Percentiles rank a stretch among this genome's conserved stretches.
These are phyloP conservation scores for Larimichthys crocea DNA, from an alignment of 2,113 vertebrate genomes.

Conservation along the genomic window DNA sequence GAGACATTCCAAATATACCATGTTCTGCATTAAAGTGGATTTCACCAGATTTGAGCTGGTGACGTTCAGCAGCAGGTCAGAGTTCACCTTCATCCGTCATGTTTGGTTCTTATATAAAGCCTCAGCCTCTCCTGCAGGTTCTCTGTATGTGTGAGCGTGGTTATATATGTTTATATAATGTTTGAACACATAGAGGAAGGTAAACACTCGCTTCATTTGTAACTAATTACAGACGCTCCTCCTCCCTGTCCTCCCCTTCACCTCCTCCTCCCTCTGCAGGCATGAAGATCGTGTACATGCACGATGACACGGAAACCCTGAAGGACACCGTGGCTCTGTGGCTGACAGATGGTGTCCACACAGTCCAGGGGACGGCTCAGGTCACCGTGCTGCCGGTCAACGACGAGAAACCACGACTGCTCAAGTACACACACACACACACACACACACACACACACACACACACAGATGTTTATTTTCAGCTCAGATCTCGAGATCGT, in stretches of 20 bases:
- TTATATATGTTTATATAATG: too few relatives aligned
- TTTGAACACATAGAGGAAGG: background rate
- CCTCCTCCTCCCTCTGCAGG: slow-evolving; percentile 71
- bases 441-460: slow-evolving; percentile 12
- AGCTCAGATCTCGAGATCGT: too few relatives aligned
- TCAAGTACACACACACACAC: slow-evolving; percentile 74
- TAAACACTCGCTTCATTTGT: background rate
- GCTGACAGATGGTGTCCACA: slow-evolving; percentile 92
- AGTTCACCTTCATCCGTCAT: too few relatives aligned
- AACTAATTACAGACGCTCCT: background rate
- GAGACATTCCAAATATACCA: background rate
- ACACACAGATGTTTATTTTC: slow-evolving; percentile 1
- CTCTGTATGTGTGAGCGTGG: too few relatives aligned
- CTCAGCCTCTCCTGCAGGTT: too few relatives aligned
- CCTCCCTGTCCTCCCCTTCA: background rate
- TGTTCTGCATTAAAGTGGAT: too few relatives aligned
- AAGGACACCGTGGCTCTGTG: slow-evolving; percentile 86
- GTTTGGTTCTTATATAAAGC: too few relatives aligned
- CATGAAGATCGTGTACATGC: slow-evolving; percentile 88
- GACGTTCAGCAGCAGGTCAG: too few relatives aligned
- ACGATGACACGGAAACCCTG: slow-evolving; percentile 91
- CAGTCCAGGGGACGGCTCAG: slow-evolving; percentile 86
- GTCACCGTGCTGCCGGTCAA: slow-evolving; percentile 91
- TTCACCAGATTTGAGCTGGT: too few relatives aligned
- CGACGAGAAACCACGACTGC: slow-evolving; percentile 86